Evolutionary conservation across 1,140 invertebrate genomes (phyloP).

Genomic region (Calosoma granatense): DNA sequence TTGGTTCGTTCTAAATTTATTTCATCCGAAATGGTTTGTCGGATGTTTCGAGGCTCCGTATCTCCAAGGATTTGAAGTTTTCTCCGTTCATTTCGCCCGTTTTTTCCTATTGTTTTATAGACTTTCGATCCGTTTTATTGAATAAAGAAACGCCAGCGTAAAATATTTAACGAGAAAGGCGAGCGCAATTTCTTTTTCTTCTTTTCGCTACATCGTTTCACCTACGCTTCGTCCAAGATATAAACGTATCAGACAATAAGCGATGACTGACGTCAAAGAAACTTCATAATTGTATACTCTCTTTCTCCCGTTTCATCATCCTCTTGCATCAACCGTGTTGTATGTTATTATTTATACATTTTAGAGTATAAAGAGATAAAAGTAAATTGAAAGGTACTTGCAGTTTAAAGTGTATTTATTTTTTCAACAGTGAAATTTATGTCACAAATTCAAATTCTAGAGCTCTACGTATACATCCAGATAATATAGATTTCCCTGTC

Average conservation of each 20-base stretch:
- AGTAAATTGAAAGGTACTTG: too few relatives aligned
- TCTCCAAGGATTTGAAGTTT: constrained; percentile 6
- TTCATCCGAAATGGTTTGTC: background rate
- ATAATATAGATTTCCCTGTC: background rate
- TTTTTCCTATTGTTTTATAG: constrained; percentile 8
- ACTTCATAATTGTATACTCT: too few relatives aligned
- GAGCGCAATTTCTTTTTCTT: background rate
- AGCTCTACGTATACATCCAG: too few relatives aligned
- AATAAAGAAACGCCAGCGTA: background rate
- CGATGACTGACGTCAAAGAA: background rate
- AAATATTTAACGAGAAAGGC: constrained; percentile 3
- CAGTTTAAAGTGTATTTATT: too few relatives aligned
- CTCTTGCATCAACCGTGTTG: too few relatives aligned
- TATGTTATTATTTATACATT: too few relatives aligned
- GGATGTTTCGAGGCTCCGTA: background rate
- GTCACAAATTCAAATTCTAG: too few relatives aligned
- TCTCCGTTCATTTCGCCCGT: background rate
- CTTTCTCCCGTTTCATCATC: too few relatives aligned
- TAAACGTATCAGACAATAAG: background rate
- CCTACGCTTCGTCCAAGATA: background rate
- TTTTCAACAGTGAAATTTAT: too few relatives aligned
- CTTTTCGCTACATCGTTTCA: background rate
- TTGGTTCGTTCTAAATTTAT: background rate
- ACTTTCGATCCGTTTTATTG: constrained; percentile 5
- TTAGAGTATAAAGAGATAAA: too few relatives aligned